Evolutionary conservation across 2,888 invertebrate genomes (phyloP).

Genomic region (Heterodera filipjevi): DNA sequence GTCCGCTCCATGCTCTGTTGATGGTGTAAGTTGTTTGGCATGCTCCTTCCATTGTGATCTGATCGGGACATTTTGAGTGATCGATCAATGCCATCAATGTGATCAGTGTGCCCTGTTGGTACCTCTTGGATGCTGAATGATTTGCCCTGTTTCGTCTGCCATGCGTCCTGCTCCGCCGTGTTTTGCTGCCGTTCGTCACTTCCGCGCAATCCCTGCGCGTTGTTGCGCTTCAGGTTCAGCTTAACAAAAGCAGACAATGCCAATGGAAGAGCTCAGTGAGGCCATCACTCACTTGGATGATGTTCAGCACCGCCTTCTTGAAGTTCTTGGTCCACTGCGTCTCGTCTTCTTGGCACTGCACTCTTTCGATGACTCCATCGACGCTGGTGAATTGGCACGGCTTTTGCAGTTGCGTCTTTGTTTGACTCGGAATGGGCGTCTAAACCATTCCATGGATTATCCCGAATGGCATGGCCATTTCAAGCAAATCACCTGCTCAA

Average conservation of each 20-base stretch:
- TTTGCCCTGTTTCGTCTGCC: constrained; percentile 26
- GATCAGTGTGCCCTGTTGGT: too few species aligned
- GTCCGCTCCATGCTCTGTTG: constrained; percentile 28
- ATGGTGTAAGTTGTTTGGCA: constrained; percentile 40
- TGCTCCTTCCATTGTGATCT: constrained; percentile 38
- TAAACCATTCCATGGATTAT: not conserved
- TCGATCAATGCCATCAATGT: too few species aligned
- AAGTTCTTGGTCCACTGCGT: constrained; percentile 57
- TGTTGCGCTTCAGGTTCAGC: constrained; percentile 41
- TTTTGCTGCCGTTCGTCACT: constrained; percentile 14
- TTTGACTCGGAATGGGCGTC: constrained; percentile 27
- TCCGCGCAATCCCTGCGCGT: constrained; percentile 14
- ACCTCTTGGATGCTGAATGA: constrained; percentile 38
- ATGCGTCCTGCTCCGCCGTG: constrained; percentile 14
- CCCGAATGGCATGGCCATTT: not conserved
- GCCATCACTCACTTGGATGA: constrained; percentile 27
- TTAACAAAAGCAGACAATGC: not conserved
- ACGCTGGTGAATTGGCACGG: constrained; percentile 35
- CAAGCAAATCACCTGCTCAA: constrained; percentile 28
- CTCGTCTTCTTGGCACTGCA: constrained; percentile 40
- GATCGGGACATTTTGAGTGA: constrained; percentile 3
- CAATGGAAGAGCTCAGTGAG: not conserved
- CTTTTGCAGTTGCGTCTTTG: constrained; percentile 33
- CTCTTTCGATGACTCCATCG: constrained; percentile 42
- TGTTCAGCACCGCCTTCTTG: constrained; percentile 58